Conservation (phyloP, 1,140 invertebrate species). For the Zaprionus camerounensis region DNA sequence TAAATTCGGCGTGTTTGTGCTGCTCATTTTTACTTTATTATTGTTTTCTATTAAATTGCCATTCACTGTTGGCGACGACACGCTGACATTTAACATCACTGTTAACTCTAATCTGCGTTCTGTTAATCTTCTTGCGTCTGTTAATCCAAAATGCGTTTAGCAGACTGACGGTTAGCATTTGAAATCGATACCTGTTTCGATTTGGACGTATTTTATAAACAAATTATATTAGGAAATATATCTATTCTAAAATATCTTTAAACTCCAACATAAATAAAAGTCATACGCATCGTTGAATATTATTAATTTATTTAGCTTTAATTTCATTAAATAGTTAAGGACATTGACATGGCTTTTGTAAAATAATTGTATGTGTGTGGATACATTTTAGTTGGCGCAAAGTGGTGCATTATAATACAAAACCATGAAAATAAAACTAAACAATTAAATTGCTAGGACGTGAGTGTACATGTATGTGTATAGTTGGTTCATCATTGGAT, state of each 20-base stretch:
- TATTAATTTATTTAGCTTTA: conserved; percentile 80
- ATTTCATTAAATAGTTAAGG: conserved; percentile 81
- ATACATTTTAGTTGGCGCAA: conserved; percentile 50
- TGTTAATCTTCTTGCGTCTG: conserved; percentile 1
- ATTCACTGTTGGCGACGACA: conserved; percentile 18
- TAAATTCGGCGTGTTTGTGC: conserved; percentile 45
- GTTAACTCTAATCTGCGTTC: not conserved
- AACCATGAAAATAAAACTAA: conserved; percentile 67
- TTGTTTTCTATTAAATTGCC: conserved; percentile 21
- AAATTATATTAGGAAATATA: too few species aligned
- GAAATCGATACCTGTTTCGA: too few species aligned
- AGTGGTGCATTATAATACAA: conserved; percentile 54
- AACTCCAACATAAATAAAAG: not conserved
- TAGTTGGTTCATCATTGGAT: conserved; percentile 51
- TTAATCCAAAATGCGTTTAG: not conserved
- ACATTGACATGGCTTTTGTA: conserved; percentile 76
- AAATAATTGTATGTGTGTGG: conserved; percentile 52
- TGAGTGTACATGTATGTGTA: conserved; percentile 47
- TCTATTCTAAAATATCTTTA: too few species aligned
- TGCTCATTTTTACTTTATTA: conserved; percentile 13
- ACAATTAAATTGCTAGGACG: conserved; percentile 80
- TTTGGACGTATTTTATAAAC: too few species aligned
- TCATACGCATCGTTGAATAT: conserved; percentile 41
- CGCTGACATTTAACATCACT: not conserved
- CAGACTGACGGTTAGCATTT: not conserved